These are phyloP conservation scores for Ceyx margarethae DNA, from an alignment of 2,113 vertebrate genomes.

Conservation along the genomic window DNA sequence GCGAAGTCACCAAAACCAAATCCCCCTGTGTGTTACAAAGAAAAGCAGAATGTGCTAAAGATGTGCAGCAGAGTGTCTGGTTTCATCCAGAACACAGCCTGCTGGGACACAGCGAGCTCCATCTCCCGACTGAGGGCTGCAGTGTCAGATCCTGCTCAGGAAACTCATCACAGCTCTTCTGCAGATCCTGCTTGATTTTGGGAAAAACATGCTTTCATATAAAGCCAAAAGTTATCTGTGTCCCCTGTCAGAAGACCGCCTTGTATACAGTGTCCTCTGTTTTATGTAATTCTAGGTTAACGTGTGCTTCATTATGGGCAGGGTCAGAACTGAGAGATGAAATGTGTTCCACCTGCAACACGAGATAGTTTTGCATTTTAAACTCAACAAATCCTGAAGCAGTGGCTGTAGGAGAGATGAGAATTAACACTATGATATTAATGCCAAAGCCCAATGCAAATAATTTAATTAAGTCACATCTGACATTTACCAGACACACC, in stretches of 20 bases:
- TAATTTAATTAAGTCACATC: not conserved
- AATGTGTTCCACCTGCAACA: not conserved
- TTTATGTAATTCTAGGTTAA: not conserved
- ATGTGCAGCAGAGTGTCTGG: conserved; percentile 17
- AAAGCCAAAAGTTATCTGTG: not conserved
- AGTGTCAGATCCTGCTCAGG: not conserved
- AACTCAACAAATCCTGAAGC: not conserved
- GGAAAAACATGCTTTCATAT: not conserved
- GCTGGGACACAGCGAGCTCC: not conserved
- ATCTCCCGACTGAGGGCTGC: not conserved
- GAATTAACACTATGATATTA: not conserved
- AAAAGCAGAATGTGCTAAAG: conserved; percentile 11
- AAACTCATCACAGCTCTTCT: not conserved
- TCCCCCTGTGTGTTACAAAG: not conserved
- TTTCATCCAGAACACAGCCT: not conserved
- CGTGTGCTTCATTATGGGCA: not conserved
- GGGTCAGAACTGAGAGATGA: not conserved
- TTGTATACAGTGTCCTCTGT: not conserved
- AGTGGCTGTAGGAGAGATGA: not conserved
- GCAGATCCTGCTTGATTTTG: not conserved
- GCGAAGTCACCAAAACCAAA: not conserved
- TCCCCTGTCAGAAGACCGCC: not conserved
- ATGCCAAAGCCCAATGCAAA: not conserved
- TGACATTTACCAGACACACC: not conserved
- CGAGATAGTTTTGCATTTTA: not conserved